Percentiles rank a stretch among this genome's conserved stretches.
Conservation (phyloP, 2,888 invertebrate genomes). For the Dicranocentrus wangi region DNA sequence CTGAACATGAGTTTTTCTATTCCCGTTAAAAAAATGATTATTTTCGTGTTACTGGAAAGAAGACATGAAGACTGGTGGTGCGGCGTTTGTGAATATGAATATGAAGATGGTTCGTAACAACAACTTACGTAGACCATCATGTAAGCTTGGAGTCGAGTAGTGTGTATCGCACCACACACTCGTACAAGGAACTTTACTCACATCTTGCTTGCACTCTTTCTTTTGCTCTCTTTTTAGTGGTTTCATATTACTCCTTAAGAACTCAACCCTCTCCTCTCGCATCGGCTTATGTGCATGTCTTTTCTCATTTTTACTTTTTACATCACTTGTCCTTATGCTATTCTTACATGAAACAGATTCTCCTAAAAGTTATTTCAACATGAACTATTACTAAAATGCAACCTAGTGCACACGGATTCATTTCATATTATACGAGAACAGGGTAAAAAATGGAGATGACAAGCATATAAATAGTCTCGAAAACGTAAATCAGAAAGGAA, state of each 20-base stretch:
- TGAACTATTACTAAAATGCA: background rate
- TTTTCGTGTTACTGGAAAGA: background rate
- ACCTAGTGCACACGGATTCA: too few relatives aligned
- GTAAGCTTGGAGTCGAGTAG: background rate
- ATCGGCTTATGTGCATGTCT: background rate
- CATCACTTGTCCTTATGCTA: conserved; percentile 12
- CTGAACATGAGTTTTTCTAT: conserved; percentile 8
- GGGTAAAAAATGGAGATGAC: conserved; percentile 28
- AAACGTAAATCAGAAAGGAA: too few relatives aligned
- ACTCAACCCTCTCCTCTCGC: background rate
- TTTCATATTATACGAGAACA: too few relatives aligned
- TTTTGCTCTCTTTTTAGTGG: conserved; percentile 18
- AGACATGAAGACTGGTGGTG: background rate
- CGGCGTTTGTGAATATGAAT: background rate
- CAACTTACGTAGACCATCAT: too few relatives aligned
- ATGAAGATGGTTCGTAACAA: background rate
- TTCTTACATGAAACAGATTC: conserved; percentile 27
- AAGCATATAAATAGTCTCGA: conserved; percentile 34
- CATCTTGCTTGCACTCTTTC: background rate
- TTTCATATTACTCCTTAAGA: conserved; percentile 13
- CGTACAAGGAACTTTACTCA: background rate
- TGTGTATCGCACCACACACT: background rate
- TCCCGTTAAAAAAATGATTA: background rate
- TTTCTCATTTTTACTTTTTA: conserved; percentile 5
- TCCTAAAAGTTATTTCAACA: conserved; percentile 1